Evolutionary conservation across 2,113 vertebrate species (phyloP).

Genomic region (Ceyx melanurus): DNA sequence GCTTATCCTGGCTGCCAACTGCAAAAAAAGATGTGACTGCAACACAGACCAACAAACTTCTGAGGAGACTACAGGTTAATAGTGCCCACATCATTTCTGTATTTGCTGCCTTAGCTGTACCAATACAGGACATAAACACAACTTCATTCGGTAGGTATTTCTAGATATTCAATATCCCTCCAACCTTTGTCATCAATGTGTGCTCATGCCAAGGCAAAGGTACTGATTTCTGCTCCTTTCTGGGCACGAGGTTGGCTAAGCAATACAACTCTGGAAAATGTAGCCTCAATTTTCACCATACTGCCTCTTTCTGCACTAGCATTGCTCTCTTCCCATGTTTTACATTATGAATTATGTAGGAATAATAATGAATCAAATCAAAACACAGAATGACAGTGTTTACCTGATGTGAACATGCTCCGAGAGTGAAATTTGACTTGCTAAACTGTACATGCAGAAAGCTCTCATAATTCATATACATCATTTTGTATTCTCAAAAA

Average conservation of each 20-base stretch:
- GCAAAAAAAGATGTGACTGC: not conserved
- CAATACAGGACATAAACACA: not conserved
- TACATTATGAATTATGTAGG: not conserved
- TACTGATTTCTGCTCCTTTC: not conserved
- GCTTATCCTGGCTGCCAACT: not conserved
- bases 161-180: not conserved
- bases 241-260: not conserved
- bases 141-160: not conserved
- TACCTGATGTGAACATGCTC: not conserved
- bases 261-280: not conserved
- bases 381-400: slow-evolving; percentile 17
- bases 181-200: not conserved
- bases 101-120: not conserved
- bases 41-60: not conserved
- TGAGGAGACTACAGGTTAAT: not conserved
- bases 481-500: not conserved
- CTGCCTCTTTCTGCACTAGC: not conserved
- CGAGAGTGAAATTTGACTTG: not conserved
- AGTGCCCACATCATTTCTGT: not conserved
- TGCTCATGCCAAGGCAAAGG: not conserved
- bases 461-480: not conserved
- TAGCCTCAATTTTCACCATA: not conserved
- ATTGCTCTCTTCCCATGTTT: not conserved
- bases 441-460: slow-evolving; percentile 7
- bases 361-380: slow-evolving; percentile 11